Conservation (phyloP, 2,888 invertebrate species). For the Nomada fabriciana region DNA sequence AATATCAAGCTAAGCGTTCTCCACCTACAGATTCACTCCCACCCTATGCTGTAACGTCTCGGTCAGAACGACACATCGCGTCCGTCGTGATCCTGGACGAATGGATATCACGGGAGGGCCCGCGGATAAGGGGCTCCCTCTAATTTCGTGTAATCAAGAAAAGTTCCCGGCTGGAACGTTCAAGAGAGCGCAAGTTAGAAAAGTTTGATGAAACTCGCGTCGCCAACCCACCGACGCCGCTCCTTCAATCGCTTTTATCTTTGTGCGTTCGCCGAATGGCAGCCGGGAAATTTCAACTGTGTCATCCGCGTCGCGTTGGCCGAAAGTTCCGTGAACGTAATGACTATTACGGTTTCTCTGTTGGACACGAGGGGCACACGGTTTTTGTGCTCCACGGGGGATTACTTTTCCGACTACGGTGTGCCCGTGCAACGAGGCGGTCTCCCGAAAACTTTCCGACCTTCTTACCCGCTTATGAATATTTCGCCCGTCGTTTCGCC, state of each 20-base stretch:
- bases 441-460: constrained; percentile 11
- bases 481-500: constrained; percentile 4
- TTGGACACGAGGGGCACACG: neutral
- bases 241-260: constrained; percentile 33
- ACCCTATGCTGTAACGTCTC: constrained; percentile 16
- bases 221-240: neutral
- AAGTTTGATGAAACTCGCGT: constrained; percentile 55
- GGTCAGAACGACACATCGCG: constrained; percentile 39
- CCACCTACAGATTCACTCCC: constrained; percentile 65
- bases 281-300: constrained; percentile 38
- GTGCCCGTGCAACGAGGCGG: neutral
- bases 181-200: constrained; percentile 33
- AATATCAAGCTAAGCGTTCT: constrained; percentile 81
- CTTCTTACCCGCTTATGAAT: constrained; percentile 24
- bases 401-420: constrained; percentile 20
- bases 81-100: constrained; percentile 42
- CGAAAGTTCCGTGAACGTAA: constrained; percentile 6
- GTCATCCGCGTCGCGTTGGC: constrained; percentile 12
- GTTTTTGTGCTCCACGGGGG: constrained; percentile 3
- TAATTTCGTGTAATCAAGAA: constrained; percentile 59
- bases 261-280: constrained; percentile 13
- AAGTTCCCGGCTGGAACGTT: constrained; percentile 31
- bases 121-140: constrained; percentile 26
- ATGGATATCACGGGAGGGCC: constrained; percentile 31
- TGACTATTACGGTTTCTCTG: constrained; percentile 14